Evolutionary conservation across 2,113 vertebrate species (phyloP).

Genomic region (Trichomycterus rosablanca): DNA sequence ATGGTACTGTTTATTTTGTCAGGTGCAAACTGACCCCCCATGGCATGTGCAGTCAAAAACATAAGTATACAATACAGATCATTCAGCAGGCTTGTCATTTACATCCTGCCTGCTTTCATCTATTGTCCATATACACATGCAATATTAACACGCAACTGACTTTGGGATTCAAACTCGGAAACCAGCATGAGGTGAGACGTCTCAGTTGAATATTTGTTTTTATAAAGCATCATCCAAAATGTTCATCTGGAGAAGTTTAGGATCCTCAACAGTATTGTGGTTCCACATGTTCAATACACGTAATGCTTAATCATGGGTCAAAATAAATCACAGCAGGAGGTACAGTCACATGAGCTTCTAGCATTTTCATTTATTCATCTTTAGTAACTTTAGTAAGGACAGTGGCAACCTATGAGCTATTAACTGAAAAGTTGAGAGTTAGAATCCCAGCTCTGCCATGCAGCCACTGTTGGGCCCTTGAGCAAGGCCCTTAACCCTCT

Average conservation of each 20-base stretch:
- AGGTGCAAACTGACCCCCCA: conserved; percentile 32
- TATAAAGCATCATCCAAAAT: conserved; percentile 4
- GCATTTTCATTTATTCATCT: no score
- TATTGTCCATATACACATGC: neutral
- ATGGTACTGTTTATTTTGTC: conserved; percentile 33
- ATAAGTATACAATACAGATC: conserved; percentile 5
- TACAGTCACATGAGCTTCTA: no score
- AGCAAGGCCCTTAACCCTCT: no score
- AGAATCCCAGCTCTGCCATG: no score
- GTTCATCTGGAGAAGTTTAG: conserved; percentile 21
- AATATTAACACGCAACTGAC: neutral
- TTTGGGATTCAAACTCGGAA: conserved; percentile 1
- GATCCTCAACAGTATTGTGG: neutral
- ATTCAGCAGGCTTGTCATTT: neutral
- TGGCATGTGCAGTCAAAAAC: conserved; percentile 8
- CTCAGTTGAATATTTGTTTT: conserved; percentile 24
- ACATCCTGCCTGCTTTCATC: neutral
- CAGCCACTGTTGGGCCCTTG: no score
- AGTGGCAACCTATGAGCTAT: no score
- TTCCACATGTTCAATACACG: conserved; percentile 6
- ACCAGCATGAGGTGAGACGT: neutral
- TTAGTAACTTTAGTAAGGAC: no score
- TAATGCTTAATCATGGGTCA: no score
- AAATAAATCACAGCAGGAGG: no score
- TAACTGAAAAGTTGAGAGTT: no score